phyloP scores from a whole-genome alignment of 1,140 invertebrate genomes.

The Euura lappo region DNA sequence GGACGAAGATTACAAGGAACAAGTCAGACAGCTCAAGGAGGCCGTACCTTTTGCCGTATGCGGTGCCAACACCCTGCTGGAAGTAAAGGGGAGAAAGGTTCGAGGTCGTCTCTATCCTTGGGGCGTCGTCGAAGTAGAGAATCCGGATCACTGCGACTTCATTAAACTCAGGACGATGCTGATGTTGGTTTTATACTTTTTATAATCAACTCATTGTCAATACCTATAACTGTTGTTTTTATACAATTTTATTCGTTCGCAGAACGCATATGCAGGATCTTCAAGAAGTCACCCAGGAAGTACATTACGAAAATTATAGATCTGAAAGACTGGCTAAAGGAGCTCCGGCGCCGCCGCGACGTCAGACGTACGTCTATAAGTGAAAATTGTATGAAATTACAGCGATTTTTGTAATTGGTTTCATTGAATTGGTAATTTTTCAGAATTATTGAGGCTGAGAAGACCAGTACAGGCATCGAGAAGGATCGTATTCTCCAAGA shows the following conservation, averaged over 20 bases:
- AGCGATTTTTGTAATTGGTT: too few relatives aligned
- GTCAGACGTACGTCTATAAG: conserved; percentile 69
- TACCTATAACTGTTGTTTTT: neutral
- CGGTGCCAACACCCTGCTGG: conserved; percentile 91
- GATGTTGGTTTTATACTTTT: conserved; percentile 67
- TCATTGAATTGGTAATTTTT: conserved; percentile 14
- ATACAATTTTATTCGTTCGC: conserved; percentile 35
- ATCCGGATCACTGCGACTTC: conserved; percentile 98
- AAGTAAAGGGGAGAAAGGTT: conserved; percentile 88
- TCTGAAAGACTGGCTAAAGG: conserved; percentile 85
- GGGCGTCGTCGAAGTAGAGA: conserved; percentile 99
- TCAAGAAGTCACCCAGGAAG: conserved; percentile 93
- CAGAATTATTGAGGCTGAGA: conserved; percentile 52
- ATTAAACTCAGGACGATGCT: conserved; percentile 97
- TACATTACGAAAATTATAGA: conserved; percentile 97
- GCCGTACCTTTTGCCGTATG: conserved; percentile 99
- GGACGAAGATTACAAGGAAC: conserved; percentile 93
- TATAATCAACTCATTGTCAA: conserved; percentile 2
- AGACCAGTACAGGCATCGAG: conserved; percentile 63
- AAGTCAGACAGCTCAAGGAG: conserved; percentile 90
- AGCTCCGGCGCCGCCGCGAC: conserved; percentile 71
- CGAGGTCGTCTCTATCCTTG: conserved; percentile 95
- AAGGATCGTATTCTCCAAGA: conserved; percentile 87
- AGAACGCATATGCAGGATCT: conserved; percentile 96
- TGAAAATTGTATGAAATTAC: neutral